Percentiles rank a stretch among this genome's conserved stretches.
phyloP scores from a whole-genome alignment of 2,113 vertebrate species.

The Athene cunicularia region DNA sequence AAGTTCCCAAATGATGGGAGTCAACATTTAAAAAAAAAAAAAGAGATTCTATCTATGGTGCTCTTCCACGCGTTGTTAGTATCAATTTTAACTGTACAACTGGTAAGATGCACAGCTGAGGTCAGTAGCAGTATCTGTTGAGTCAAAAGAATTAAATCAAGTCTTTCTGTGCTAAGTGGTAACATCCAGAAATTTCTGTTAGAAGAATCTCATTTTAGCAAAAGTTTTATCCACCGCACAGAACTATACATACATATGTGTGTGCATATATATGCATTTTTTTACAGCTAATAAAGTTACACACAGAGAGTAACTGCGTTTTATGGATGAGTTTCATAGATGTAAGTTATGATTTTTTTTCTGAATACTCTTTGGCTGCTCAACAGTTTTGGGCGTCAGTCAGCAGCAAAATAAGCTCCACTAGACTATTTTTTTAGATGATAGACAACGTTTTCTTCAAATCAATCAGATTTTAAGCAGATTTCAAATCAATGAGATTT shows the following conservation, averaged over 20 bases:
- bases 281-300: background rate
- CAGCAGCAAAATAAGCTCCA: background rate
- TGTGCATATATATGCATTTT: background rate
- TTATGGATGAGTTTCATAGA: background rate
- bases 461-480: background rate
- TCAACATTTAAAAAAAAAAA: background rate
- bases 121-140: slow-evolving; percentile 11
- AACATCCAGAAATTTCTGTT: background rate
- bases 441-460: background rate
- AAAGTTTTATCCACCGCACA: background rate
- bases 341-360: background rate
- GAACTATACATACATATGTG: background rate
- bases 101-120: background rate
- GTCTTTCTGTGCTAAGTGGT: background rate
- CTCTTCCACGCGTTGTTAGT: slow-evolving; percentile 14
- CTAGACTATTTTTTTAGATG: background rate
- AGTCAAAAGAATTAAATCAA: slow-evolving; percentile 32
- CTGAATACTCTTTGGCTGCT: background rate
- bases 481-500: background rate
- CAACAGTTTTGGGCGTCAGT: background rate
- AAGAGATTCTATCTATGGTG: background rate
- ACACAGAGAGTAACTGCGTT: background rate
- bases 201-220: background rate
- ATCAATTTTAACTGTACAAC: background rate
- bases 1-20: background rate